Evolutionary conservation across 92 coral and sea anemone species (phyloP).

Genomic region (Actinostola sp.): DNA sequence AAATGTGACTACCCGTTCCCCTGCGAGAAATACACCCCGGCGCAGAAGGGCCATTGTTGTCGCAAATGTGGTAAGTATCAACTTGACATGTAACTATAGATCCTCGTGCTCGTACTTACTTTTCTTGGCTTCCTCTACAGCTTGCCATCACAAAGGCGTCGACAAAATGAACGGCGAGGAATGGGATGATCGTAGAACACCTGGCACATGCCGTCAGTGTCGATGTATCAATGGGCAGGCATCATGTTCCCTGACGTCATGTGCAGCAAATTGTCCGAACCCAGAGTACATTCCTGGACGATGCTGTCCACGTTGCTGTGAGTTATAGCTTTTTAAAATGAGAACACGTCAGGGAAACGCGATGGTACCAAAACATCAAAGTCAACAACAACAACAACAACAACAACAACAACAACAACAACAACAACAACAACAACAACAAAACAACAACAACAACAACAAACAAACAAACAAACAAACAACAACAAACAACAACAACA

Average conservation of each 20-base stretch:
- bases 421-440: too few relatives aligned
- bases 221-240: slow-evolving; percentile 9
- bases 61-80: slow-evolving; percentile 17
- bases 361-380: too few relatives aligned
- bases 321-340: too few relatives aligned
- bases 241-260: neutral
- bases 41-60: neutral
- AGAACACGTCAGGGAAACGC: too few relatives aligned
- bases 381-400: too few relatives aligned
- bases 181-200: slow-evolving; percentile 12
- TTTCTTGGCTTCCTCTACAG: neutral
- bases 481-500: too few relatives aligned
- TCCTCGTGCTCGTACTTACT: too few relatives aligned
- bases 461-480: too few relatives aligned
- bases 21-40: slow-evolving; percentile 4
- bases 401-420: too few relatives aligned
- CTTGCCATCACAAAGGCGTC: slow-evolving; percentile 10
- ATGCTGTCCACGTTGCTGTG: slow-evolving; percentile 14
- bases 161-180: slow-evolving; percentile 21
- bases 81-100: too few relatives aligned
- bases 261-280: slow-evolving; percentile 6
- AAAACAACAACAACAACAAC: too few relatives aligned
- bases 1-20: neutral
- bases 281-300: slow-evolving; percentile 24
- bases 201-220: neutral